phyloP scores from a whole-genome alignment of 2,888 invertebrate species.

The Athetis lepigone region DNA sequence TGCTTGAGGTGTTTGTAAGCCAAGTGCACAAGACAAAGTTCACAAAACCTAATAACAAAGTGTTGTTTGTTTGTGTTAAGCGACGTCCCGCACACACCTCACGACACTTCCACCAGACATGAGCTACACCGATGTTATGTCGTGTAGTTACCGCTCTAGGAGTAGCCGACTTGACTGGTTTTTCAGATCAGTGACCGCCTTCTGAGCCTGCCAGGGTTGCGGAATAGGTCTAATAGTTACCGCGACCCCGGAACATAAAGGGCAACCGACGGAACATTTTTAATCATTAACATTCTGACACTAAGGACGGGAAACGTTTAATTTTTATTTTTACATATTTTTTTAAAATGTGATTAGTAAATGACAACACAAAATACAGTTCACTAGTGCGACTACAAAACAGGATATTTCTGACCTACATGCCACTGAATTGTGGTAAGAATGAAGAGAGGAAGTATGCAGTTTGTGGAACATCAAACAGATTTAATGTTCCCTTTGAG shows the following conservation, averaged over 20 bases:
- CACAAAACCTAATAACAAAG: constrained; percentile 48
- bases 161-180: neutral
- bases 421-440: too few species aligned
- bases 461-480: neutral
- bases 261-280: too few species aligned
- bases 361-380: neutral
- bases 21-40: constrained; percentile 37
- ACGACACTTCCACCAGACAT: neutral
- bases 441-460: neutral
- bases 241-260: too few species aligned
- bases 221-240: too few species aligned
- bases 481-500: neutral
- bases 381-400: neutral
- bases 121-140: constrained; percentile 8
- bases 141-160: neutral
- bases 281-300: too few species aligned
- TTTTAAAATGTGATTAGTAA: neutral
- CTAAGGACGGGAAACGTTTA: too few species aligned
- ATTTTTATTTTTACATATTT: too few species aligned
- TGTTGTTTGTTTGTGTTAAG: constrained; percentile 34
- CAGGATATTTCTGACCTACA: neutral
- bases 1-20: constrained; percentile 37
- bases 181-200: neutral
- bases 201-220: too few species aligned
- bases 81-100: constrained; percentile 5